Base-by-base conservation (phyloP, 35 echinoderm and acorn worm genomes). In the Heliocidaris tuberculata region DNA sequence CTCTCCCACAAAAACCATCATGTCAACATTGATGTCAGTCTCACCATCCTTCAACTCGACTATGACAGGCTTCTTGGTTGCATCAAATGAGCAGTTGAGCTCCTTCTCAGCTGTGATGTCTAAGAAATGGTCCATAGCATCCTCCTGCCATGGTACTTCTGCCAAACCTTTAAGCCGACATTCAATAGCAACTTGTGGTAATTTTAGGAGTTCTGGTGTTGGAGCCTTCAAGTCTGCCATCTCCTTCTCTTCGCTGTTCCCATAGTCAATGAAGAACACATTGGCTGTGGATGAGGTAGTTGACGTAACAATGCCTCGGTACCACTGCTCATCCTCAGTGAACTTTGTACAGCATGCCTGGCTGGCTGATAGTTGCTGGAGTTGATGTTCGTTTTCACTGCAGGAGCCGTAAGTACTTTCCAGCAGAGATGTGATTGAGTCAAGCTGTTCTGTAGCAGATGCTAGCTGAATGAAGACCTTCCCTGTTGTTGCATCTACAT, bases 221-320 rank as follows among this genome's bases (percentile, higher is more conserved):
- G 96, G 94, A 30, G 94, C 47, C 32, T 96, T 98, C 47, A 98
- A 86, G 19, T 91, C 61, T 32, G 48, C 31, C 9, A 95, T 48
- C 61, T 94, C 85, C 42, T 97, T 93, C 85, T 95, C 94, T 85
- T 98, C 97, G 49, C 90, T 96, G 95, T 98, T 97, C 24, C 97
- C 97, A 95, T 96, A 98, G 59, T 98, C 97, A 31, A 98, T 95
- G 94, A 98, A 98, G 32, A 88, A 94, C 31, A 98, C 95, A 2
- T 95, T 54, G 7, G 85, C 95, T 31, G 92, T 95, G 31, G 59
- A 31, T 86, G 54, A 92, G 35, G 31, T 15, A 85, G 94, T 32
- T 87, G 90, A 31, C 90, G 87, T 95, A 15, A 99, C 78, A 19
- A 97, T 52, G 88, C 94, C 98, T 88, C 98, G 95, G n/a, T 99